Base-by-base conservation (phyloP, 1,140 invertebrate genomes). In the Drosophila obscura region DNA sequence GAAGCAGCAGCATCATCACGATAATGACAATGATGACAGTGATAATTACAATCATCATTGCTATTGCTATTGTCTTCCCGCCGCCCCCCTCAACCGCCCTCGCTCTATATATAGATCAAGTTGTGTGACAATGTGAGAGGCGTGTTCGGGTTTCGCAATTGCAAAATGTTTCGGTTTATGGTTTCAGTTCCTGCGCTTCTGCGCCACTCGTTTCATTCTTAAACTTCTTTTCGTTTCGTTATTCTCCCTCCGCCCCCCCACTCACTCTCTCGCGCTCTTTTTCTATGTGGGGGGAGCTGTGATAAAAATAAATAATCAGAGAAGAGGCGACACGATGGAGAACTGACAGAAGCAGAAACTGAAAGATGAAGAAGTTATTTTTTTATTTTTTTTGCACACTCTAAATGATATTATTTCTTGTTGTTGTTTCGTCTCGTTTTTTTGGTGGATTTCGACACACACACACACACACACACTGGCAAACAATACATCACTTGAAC, bases 111-210 rank as follows among this genome's bases (percentile, higher is more conserved):
- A 81, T 85, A 85, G 82, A 64, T 58, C 59, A 52, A 46, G 57
- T 59, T 50, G 50, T 81, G 69, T 63, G 82, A 82, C 78, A 85
- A 85, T 85, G 77, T 62, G 77, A 81, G 78, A 81, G 77, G 82
- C 82, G 82, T 87, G 82, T 87, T 82, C 63, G 69, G 82, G 65
- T 87, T 85, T 85, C 82, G 78, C 74, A 85, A 85, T 85, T 72
- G 77, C 78, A 75, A 78, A 68, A 59, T 66, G 72, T 75, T 55
- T 67, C 68, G 61, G 71, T 75, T 76, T 75, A 67, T 59, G 73
- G 72, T 49, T 74, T 64, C 53, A 49, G 31, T 73, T 71, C 57
- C 43, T 74, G 19, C 19, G 19, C 48, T 35, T 46, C 26, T 26
- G 26, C 49, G 13, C 65, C 65, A 13, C 35, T 31, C 19, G 28